Conservation (phyloP, 2,113 vertebrate genomes). For the Piaya cayana region DNA sequence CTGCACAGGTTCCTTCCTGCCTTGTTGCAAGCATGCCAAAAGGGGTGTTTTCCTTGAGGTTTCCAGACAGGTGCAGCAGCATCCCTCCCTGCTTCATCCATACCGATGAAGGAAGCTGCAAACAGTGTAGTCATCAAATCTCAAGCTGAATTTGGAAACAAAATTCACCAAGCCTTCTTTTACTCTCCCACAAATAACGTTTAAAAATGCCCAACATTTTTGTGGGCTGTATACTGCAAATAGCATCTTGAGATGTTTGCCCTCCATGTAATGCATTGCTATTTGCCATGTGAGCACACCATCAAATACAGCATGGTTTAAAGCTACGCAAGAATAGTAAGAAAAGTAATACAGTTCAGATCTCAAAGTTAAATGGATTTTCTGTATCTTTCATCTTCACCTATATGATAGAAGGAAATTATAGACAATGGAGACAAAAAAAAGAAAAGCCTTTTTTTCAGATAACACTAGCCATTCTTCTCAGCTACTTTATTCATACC, state of each 20-base stretch:
- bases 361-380: not conserved
- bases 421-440: not conserved
- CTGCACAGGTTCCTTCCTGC: not conserved
- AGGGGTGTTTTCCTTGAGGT: not conserved
- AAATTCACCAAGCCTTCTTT: slow-evolving; percentile 11
- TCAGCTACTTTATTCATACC: not conserved
- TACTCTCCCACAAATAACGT: slow-evolving; percentile 14
- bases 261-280: not conserved
- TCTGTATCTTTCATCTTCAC: not conserved
- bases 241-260: not conserved
- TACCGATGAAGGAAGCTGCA: not conserved
- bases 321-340: not conserved
- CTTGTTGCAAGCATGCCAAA: not conserved
- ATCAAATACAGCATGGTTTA: not conserved
- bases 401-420: not conserved
- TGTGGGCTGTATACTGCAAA: slow-evolving; percentile 49
- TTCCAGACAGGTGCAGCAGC: not conserved
- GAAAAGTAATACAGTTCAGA: not conserved
- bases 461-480: not conserved
- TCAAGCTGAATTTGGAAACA: slow-evolving; percentile 37
- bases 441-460: not conserved
- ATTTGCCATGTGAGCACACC: not conserved
- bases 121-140: not conserved
- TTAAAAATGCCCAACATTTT: slow-evolving; percentile 27
- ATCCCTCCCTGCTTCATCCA: not conserved